These are phyloP conservation scores for Danionella dracula DNA, from an alignment of 2,797 vertebrate species.

Conservation along the genomic window DNA sequence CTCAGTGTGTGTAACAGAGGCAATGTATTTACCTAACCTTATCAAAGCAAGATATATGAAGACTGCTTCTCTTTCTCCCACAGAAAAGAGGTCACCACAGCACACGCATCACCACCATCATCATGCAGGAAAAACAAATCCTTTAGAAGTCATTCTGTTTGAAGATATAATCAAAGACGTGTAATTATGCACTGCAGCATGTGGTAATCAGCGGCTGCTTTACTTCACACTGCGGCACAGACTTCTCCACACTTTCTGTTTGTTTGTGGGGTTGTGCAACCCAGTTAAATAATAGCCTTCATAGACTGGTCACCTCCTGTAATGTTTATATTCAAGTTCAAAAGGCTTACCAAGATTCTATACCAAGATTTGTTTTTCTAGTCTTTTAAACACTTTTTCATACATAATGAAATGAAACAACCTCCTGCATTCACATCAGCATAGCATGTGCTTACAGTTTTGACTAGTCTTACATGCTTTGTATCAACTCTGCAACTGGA, in stretches of 20 bases:
- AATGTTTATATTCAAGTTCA: no score
- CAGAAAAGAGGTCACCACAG: constrained; percentile 17
- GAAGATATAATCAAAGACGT: constrained; percentile 35
- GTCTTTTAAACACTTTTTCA: no score
- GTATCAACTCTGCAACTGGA: no score
- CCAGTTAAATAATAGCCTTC: not conserved
- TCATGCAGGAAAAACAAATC: constrained; percentile 12
- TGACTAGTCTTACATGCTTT: no score
- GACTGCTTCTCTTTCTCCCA: not conserved
- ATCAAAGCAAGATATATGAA: constrained; percentile 2
- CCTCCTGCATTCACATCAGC: no score
- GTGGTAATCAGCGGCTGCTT: constrained; percentile 30
- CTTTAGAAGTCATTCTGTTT: constrained; percentile 29
- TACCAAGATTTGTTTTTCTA: no score
- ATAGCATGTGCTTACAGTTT: no score
- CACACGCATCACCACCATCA: not conserved
- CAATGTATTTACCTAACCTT: not conserved
- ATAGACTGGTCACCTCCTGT: not conserved
- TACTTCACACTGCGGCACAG: constrained; percentile 8
- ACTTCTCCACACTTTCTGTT: not conserved
- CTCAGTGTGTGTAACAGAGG: not conserved
- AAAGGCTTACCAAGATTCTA: no score
- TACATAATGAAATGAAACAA: no score
- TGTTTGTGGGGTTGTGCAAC: constrained; percentile 3
- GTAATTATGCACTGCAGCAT: constrained; percentile 31